Evolutionary conservation across 2,888 invertebrate species (phyloP).

Genomic region (Xylocampa areola): DNA sequence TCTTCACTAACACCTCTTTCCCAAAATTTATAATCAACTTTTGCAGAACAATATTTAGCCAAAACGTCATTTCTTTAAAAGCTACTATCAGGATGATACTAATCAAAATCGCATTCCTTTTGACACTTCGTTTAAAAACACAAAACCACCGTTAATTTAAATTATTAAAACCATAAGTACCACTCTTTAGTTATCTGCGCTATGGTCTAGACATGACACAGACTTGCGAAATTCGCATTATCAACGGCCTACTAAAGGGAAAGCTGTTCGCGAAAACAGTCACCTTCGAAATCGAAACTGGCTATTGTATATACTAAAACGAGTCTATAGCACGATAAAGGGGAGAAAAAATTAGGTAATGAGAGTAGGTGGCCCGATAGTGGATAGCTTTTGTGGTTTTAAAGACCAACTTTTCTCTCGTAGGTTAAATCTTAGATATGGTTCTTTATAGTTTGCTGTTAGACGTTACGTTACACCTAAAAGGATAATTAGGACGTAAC

Average conservation of each 20-base stretch:
- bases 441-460: no score
- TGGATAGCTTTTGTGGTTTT: conserved; percentile 3
- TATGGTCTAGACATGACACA: conserved; percentile 5
- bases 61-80: conserved; percentile 32
- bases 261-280: conserved; percentile 44
- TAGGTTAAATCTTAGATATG: no score
- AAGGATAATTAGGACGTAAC: no score
- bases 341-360: conserved; percentile 30
- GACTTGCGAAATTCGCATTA: conserved; percentile 36
- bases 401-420: no score
- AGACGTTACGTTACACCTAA: no score
- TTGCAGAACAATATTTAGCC: conserved; percentile 21
- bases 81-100: conserved; percentile 20
- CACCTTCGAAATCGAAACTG: conserved; percentile 36
- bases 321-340: conserved; percentile 15
- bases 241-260: conserved; percentile 44
- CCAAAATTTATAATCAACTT: no score
- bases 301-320: conserved; percentile 21
- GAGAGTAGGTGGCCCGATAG: conserved; percentile 31
- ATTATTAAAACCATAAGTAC: conserved; percentile 1
- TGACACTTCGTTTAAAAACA: conserved; percentile 10
- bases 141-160: not conserved
- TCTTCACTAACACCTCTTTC: no score
- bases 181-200: not conserved
- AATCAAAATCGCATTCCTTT: conserved; percentile 25